phyloP scores from a whole-genome alignment of 2,888 invertebrate species.

The Cryptocephalus moraei region DNA sequence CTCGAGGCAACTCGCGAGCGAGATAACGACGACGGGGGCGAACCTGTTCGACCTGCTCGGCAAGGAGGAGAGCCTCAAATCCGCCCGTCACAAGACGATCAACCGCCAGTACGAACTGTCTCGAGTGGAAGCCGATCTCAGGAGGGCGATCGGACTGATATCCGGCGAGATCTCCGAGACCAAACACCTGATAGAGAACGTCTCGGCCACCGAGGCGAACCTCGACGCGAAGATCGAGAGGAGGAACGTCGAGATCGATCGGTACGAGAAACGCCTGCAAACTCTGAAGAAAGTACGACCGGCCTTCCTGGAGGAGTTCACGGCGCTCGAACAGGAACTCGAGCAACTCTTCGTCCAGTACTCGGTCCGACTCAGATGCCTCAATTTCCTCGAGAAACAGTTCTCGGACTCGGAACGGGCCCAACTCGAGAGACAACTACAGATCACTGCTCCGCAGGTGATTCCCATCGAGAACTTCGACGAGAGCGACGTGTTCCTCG shows the following conservation, averaged over 20 bases:
- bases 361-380: conserved; percentile 76
- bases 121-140: conserved; percentile 71
- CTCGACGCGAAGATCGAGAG: conserved; percentile 89
- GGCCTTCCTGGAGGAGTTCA: conserved; percentile 93
- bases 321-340: conserved; percentile 75
- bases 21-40: conserved; percentile 87
- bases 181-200: conserved; percentile 68
- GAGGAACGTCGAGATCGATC: conserved; percentile 76
- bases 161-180: conserved; percentile 62
- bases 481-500: conserved; percentile 23
- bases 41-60: conserved; percentile 81
- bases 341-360: conserved; percentile 79
- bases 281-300: conserved; percentile 45
- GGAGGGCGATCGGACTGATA: conserved; percentile 61
- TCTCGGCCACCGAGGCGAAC: conserved; percentile 79
- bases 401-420: conserved; percentile 69
- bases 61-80: not conserved
- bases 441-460: conserved; percentile 47
- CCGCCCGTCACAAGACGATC: conserved; percentile 67
- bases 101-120: conserved; percentile 73
- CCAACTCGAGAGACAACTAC: conserved; percentile 66
- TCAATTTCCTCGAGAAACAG: conserved; percentile 79
- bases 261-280: conserved; percentile 64
- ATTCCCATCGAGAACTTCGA: conserved; percentile 34
- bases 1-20: conserved; percentile 77